phyloP scores from a whole-genome alignment of 2,797 vertebrate genomes.

The Phrynocephalus guinanensis region DNA sequence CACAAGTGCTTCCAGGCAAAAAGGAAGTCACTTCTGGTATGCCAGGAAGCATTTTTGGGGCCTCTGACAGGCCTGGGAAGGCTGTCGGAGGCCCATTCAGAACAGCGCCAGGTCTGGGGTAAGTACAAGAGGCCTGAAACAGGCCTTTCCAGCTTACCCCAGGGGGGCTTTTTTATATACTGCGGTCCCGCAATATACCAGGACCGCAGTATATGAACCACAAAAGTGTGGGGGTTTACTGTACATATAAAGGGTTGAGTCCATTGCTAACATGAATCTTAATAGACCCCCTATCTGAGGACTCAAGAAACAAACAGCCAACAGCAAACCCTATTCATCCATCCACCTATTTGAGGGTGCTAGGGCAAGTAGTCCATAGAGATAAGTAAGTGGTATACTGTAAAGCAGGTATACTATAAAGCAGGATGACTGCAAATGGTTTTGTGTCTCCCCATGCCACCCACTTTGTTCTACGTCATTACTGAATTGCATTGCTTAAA shows the following conservation, averaged over 20 bases:
- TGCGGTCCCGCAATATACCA: no score
- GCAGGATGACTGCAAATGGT: not conserved
- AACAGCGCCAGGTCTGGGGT: no score
- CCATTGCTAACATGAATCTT: not conserved
- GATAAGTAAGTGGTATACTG: not conserved
- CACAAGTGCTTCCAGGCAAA: no score
- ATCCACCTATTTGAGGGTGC: not conserved
- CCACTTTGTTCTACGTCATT: not conserved
- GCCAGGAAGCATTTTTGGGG: no score
- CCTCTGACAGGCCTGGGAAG: no score
- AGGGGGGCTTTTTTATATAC: no score
- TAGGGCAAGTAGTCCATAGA: not conserved
- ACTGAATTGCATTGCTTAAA: not conserved
- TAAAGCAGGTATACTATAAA: not conserved
- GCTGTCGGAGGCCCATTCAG: no score
- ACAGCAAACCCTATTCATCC: not conserved
- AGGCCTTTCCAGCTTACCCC: no score
- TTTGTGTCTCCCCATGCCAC: not conserved
- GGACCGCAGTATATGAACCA: no score
- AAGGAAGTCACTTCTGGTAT: no score
- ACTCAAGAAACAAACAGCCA: not conserved
- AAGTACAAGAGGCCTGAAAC: no score
- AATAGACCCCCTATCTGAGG: not conserved
- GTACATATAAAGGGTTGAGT: not conserved
- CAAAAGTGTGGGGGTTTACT: no score